Conservation (phyloP, 2,113 vertebrate genomes). For the Stictonetta naevosa region DNA sequence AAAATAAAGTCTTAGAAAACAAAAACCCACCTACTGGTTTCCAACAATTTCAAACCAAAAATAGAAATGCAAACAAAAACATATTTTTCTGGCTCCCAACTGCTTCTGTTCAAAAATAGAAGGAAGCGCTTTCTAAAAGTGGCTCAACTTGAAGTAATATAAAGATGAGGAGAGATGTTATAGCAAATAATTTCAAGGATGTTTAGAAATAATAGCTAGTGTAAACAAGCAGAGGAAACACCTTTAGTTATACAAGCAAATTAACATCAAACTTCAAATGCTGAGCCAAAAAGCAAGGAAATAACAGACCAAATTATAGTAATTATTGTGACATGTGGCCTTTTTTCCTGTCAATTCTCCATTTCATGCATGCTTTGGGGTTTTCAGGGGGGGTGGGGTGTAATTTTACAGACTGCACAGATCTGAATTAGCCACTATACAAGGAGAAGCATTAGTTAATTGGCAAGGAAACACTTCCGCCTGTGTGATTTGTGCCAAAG, state of each 20-base stretch:
- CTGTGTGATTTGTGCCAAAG: not conserved
- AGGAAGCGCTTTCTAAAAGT: slow-evolving; percentile 32
- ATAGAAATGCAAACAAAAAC: slow-evolving; percentile 47
- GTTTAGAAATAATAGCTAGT: slow-evolving; percentile 47
- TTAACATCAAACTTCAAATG: not conserved
- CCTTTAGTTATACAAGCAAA: slow-evolving; percentile 44
- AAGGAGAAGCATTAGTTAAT: not conserved
- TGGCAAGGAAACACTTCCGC: not conserved
- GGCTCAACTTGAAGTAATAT: not conserved
- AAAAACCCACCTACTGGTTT: slow-evolving; percentile 18
- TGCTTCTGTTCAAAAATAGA: slow-evolving; percentile 38
- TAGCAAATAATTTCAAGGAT: slow-evolving; percentile 38
- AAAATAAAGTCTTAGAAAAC: slow-evolving; percentile 34
- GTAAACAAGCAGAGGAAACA: slow-evolving; percentile 67
- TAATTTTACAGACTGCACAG: not conserved
- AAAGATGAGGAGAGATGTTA: not conserved
- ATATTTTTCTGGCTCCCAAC: slow-evolving; percentile 12
- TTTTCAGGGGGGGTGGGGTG: not conserved
- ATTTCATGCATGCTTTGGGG: not conserved
- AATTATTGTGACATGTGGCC: not conserved
- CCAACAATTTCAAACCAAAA: slow-evolving; percentile 57
- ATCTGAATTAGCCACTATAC: not conserved
- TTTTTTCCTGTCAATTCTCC: slow-evolving; percentile 12
- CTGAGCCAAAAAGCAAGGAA: slow-evolving; percentile 3
- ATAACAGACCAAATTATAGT: not conserved